Evolutionary conservation across 30 jellyfish, hydroid and myxozoan genomes (phyloP).

Genomic region (Turritopsis rubra): DNA sequence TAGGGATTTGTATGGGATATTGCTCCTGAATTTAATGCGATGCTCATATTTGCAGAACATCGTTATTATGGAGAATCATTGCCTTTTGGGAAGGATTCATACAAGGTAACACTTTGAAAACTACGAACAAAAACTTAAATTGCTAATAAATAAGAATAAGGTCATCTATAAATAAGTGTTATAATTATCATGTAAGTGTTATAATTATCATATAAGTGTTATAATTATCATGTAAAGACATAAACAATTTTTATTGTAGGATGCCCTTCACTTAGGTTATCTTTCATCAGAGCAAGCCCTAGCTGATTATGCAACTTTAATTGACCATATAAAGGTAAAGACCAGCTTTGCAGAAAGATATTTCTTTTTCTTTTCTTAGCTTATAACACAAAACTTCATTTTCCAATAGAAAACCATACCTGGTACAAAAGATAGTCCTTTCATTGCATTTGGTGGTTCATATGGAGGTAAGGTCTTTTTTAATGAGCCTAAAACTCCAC

Average conservation of each 20-base stretch:
- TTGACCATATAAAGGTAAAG: constrained; percentile 59
- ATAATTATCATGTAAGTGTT: no score
- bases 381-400: background rate
- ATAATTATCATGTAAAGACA: no score
- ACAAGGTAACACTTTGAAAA: constrained; percentile 44
- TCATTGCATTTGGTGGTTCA: constrained; percentile 94
- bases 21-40: constrained; percentile 88
- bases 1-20: constrained; percentile 97
- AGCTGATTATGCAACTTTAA: constrained; percentile 87
- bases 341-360: background rate
- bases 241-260: constrained; percentile 37
- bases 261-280: constrained; percentile 80
- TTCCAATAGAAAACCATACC: constrained; percentile 51
- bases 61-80: constrained; percentile 81
- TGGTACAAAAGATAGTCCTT: constrained; percentile 70
- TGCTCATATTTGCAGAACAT: constrained; percentile 93
- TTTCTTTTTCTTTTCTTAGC: background rate
- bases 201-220: no score
- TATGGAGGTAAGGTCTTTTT: constrained; percentile 78
- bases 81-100: constrained; percentile 89
- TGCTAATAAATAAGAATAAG: no score
- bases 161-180: no score
- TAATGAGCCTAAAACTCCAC: background rate
- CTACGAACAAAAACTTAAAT: background rate
- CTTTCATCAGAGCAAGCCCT: constrained; percentile 88